Evolutionary conservation across 2,113 vertebrate species (phyloP).

Genomic region (Elephas maximus): DNA sequence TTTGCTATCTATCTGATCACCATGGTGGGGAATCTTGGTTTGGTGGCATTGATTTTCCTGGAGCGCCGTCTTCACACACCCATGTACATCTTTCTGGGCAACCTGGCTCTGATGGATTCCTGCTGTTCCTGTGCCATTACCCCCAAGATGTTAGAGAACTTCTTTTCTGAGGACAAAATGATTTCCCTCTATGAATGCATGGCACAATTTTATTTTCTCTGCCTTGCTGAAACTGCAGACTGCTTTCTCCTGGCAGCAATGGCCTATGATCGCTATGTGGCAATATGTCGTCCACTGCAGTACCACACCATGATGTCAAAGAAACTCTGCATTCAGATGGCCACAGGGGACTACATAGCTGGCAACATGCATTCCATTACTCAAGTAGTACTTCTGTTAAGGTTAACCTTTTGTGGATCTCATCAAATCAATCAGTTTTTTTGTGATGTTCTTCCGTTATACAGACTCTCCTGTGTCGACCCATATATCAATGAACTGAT

Average conservation of each 20-base stretch:
- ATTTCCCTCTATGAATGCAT: constrained; percentile 68
- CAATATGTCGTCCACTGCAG: constrained; percentile 63
- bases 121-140: constrained; percentile 63
- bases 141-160: constrained; percentile 71
- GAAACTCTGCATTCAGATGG: not conserved
- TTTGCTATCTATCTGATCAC: constrained; percentile 52
- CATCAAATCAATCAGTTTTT: not conserved
- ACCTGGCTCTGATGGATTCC: constrained; percentile 73
- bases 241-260: constrained; percentile 68
- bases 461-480: not conserved
- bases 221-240: constrained; percentile 48
- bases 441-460: not conserved
- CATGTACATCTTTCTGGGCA: constrained; percentile 75
- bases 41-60: constrained; percentile 30
- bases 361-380: not conserved
- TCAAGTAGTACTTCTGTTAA: not conserved
- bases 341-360: not conserved
- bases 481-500: not conserved
- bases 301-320: constrained; percentile 53
- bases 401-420: not conserved
- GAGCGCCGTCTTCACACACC: constrained; percentile 65
- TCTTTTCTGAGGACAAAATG: constrained; percentile 50
- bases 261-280: constrained; percentile 74
- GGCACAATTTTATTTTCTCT: constrained; percentile 65
- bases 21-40: constrained; percentile 48